Conservation (phyloP, 1,140 invertebrate genomes). For the Parasteatoda tepidariorum region DNA sequence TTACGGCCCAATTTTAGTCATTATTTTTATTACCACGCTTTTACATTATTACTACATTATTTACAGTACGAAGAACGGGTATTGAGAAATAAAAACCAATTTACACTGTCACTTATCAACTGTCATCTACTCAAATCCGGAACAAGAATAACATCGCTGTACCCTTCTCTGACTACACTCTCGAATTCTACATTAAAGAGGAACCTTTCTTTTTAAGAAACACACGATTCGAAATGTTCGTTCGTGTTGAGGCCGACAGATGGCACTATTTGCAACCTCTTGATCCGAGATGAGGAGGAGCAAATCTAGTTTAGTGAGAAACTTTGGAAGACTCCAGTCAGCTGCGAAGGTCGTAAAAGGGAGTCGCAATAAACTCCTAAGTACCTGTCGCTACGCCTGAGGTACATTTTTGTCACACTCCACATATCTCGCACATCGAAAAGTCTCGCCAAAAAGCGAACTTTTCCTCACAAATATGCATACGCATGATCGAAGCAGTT, state of each 20-base stretch:
- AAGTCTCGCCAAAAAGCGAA: constrained; percentile 7
- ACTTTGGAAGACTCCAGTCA: constrained; percentile 30
- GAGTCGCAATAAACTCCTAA: constrained; percentile 52
- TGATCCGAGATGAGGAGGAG: not conserved
- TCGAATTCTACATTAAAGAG: too few relatives aligned
- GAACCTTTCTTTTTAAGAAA: too few relatives aligned
- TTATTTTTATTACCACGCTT: too few relatives aligned
- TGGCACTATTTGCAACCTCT: not conserved
- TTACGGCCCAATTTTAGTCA: too few relatives aligned
- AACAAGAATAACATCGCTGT: too few relatives aligned
- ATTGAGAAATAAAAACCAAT: too few relatives aligned
- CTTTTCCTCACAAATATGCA: constrained; percentile 52
- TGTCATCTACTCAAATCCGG: too few relatives aligned
- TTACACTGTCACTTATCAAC: too few relatives aligned
- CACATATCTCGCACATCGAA: constrained; percentile 52
- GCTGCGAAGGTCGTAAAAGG: constrained; percentile 51
- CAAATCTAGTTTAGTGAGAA: not conserved
- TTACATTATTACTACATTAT: too few relatives aligned
- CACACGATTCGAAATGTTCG: too few relatives aligned
- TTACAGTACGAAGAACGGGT: too few relatives aligned
- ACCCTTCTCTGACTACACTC: too few relatives aligned
- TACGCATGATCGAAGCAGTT: constrained; percentile 51
- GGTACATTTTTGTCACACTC: constrained; percentile 49
- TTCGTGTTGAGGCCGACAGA: constrained; percentile 33
- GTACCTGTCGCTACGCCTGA: constrained; percentile 54